Evolutionary conservation across 2,113 vertebrate genomes (phyloP), one percentile per base, ranked within the genome.

Genomic region (Daphoenositta chrysoptera): DNA sequence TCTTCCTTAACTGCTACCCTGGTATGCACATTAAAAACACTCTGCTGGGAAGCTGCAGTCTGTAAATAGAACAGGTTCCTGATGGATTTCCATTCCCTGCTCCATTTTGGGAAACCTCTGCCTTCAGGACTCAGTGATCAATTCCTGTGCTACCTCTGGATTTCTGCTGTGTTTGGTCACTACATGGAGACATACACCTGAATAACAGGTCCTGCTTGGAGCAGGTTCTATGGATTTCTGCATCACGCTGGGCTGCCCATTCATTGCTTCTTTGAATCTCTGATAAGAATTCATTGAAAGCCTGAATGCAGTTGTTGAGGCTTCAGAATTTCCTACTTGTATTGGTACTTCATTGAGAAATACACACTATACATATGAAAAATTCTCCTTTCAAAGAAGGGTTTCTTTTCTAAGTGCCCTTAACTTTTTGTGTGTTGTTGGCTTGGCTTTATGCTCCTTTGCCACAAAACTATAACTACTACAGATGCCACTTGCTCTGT

Each of bases 311-410:
- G 45, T 26, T 71, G 18, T 61, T 35, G 30, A 19, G 28, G 26
- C 10, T 22, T 68, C 45, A 60, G 31, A 68, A 71, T 72, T 87
- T 44, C 37, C 53, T 75, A 0, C 35, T 83, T 17, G 6, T 61
- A 5, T 47, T 28, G 10, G 18, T 35, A 48, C 19, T 75, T 64
- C 3, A 16, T 48, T 71, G 66, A 92, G 39, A 90, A 83, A 57
- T 57, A 11, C 10, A 45, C 0, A 0, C 5, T 53, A 18, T 5
- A 40, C 4, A 26, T 13, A 17, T 9, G 21, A 75, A 13, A 57
- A 69, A 37, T 44, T 63, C 66, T 87, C 33, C 10, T 42, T 86
- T 78, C 64, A 44, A 87, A 69, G 18, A 10, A 35, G 3, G 3
- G 4, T 10, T 53, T 85, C 7, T 86, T 71, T 69, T 26, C n/a